Conservation (phyloP, 2,113 vertebrate species). For the Maylandia zebra region DNA sequence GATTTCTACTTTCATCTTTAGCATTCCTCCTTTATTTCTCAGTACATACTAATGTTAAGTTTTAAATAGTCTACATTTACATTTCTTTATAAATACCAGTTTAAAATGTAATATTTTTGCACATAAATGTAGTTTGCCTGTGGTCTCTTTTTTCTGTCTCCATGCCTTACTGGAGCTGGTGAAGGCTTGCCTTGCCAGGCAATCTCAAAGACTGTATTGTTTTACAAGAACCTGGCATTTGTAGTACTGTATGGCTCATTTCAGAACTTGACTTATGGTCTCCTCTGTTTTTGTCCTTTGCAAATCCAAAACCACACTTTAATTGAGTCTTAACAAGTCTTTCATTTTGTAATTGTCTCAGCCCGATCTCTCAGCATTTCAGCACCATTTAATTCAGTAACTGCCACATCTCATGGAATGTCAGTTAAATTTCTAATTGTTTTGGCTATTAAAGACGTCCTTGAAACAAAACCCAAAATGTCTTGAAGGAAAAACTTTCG, state of each 20-base stretch:
- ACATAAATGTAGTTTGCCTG: neutral
- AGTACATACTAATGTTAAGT: neutral
- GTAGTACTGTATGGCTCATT: neutral
- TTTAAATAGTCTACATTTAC: neutral
- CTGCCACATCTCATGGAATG: neutral
- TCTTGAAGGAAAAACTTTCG: constrained; percentile 42
- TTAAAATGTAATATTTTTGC: neutral
- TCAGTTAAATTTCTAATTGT: constrained; percentile 7
- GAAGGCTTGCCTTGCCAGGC: neutral
- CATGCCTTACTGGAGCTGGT: neutral
- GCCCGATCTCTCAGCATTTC: neutral
- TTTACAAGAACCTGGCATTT: constrained; percentile 12
- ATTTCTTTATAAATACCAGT: neutral
- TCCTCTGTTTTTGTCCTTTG: neutral
- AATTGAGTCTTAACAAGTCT: neutral
- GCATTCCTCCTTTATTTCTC: neutral
- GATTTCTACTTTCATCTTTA: neutral
- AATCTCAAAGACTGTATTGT: neutral
- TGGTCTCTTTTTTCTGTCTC: neutral
- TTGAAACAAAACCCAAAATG: constrained; percentile 31
- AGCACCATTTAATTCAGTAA: neutral
- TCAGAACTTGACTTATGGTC: neutral
- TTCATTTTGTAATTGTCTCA: neutral
- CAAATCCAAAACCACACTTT: neutral
- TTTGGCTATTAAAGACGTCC: constrained; percentile 21